phyloP scores from a whole-genome alignment of 2,888 invertebrate species.

The Drosophila testacea region DNA sequence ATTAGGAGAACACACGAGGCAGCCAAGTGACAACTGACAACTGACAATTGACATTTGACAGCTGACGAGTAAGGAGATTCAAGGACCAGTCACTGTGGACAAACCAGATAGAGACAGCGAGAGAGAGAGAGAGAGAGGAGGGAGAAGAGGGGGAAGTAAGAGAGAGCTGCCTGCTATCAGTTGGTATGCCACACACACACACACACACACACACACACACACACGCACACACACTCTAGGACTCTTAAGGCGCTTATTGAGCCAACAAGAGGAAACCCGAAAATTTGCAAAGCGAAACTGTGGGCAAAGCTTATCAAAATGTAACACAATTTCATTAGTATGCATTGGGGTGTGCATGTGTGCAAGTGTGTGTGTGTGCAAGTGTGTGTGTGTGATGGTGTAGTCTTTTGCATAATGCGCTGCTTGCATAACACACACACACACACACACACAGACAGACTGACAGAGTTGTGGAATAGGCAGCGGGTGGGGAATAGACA shows the following conservation, averaged over 20 bases:
- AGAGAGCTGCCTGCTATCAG: slow-evolving; percentile 37
- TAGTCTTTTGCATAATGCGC: slow-evolving; percentile 43
- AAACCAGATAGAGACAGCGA: background rate
- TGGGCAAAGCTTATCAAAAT: slow-evolving; percentile 53
- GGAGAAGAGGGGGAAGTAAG: background rate
- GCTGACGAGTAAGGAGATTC: slow-evolving; percentile 33
- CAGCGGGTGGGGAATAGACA: background rate
- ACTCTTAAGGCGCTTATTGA: slow-evolving; percentile 68
- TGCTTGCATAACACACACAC: slow-evolving; percentile 34
- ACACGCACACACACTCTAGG: slow-evolving; percentile 3
- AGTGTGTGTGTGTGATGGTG: slow-evolving; percentile 11
- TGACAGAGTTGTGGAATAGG: background rate
- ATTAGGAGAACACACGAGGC: slow-evolving; percentile 61
- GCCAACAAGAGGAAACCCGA: slow-evolving; percentile 26
- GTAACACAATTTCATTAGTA: slow-evolving; percentile 56
- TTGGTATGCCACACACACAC: slow-evolving; percentile 23
- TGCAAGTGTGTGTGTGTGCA: background rate
- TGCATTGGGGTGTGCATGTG: slow-evolving; percentile 29
- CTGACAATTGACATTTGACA: slow-evolving; percentile 57
- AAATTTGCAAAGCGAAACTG: slow-evolving; percentile 40
- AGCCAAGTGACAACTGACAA: slow-evolving; percentile 66
- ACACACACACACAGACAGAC: background rate
- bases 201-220: slow-evolving; percentile 9
- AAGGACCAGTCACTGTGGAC: slow-evolving; percentile 11
- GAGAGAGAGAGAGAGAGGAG: background rate